Evolutionary conservation across 2,797 vertebrate species (phyloP).

Genomic region (Tauraco hartlaubi): DNA sequence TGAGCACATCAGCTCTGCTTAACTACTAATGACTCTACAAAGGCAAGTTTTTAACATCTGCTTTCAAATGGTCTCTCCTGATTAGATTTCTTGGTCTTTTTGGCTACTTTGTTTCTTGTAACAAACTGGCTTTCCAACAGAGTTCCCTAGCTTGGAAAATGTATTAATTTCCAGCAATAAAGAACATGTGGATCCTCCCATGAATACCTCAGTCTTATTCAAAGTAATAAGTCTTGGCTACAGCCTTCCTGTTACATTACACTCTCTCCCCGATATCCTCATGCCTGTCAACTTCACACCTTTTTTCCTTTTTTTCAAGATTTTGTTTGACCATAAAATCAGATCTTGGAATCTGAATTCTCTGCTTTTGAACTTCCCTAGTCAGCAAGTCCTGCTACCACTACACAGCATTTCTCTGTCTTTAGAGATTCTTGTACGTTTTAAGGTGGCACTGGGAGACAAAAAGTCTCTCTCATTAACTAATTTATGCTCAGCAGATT

Average conservation of each 20-base stretch:
- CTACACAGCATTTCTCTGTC: not conserved
- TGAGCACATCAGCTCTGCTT: not conserved
- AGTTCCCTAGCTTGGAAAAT: not conserved
- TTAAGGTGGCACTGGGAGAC: not conserved
- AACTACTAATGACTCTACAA: not conserved
- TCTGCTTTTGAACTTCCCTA: slow-evolving; percentile 5
- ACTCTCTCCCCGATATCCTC: not conserved
- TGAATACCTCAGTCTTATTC: not conserved
- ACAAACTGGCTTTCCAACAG: not conserved
- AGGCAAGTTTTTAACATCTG: not conserved
- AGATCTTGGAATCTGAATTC: not conserved
- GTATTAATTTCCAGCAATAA: not conserved
- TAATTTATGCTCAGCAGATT: not conserved
- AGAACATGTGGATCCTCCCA: not conserved
- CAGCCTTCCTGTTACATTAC: not conserved
- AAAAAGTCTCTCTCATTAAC: not conserved
- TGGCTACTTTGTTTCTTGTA: not conserved
- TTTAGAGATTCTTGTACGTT: not conserved
- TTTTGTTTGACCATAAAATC: not conserved
- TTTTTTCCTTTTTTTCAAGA: not conserved
- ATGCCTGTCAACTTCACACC: not conserved
- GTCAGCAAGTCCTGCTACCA: not conserved
- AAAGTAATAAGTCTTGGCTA: not conserved
- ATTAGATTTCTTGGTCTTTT: not conserved
- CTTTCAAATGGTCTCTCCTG: not conserved